Evolutionary conservation across 1,140 invertebrate species (phyloP).

Genomic region (Oryctes rhinoceros): DNA sequence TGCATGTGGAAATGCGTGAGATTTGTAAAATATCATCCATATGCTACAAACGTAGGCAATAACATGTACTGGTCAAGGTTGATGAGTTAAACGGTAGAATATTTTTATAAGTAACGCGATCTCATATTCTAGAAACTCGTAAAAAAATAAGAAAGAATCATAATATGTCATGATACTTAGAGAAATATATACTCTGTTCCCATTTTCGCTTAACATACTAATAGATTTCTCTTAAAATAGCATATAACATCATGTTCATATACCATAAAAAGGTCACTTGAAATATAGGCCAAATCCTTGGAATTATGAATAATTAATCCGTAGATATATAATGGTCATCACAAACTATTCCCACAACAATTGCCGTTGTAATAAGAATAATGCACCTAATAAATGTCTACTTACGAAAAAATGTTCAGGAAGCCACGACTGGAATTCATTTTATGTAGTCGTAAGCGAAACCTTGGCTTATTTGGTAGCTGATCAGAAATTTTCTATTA

Average conservation of each 20-base stretch:
- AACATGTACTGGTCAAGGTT: too few species aligned
- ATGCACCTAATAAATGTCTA: background rate
- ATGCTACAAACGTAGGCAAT: too few species aligned
- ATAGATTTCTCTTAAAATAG: slow-evolving; percentile 25
- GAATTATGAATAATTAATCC: slow-evolving; percentile 23
- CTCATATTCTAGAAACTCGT: too few species aligned
- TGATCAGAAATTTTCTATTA: too few species aligned
- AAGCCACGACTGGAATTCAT: too few species aligned
- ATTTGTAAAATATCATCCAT: too few species aligned
- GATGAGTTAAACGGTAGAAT: too few species aligned
- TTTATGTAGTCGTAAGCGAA: too few species aligned
- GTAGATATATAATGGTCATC: background rate
- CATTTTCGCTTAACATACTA: background rate
- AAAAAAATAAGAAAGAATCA: background rate
- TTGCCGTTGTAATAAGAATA: background rate
- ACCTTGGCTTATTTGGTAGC: too few species aligned
- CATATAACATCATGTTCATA: slow-evolving; percentile 8
- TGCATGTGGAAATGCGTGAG: too few species aligned
- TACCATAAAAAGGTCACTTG: background rate
- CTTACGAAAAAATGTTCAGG: background rate
- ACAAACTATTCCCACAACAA: background rate
- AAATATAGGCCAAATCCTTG: slow-evolving; percentile 19
- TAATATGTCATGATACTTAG: background rate
- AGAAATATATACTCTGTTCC: background rate
- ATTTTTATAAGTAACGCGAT: too few species aligned